Percentiles rank a stretch among this genome's conserved stretches.
Conservation (phyloP, 2,113 vertebrate species). For the Tonatia bakeri region DNA sequence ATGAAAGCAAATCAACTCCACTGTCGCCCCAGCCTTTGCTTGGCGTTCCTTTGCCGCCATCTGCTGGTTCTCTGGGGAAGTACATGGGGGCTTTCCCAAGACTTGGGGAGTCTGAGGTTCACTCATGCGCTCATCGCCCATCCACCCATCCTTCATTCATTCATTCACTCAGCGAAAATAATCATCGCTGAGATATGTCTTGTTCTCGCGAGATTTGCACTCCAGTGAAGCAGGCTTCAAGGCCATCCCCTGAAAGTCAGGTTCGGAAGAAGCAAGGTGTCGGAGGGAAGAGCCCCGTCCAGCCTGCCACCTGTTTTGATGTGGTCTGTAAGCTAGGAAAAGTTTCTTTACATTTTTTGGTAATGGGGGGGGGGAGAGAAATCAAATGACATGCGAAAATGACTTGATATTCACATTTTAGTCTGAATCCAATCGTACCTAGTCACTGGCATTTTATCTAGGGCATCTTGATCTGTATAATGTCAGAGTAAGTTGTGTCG, state of each 20-base stretch:
- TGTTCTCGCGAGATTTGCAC: background rate
- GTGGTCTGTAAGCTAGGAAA: background rate
- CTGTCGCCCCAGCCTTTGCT: accelerated
- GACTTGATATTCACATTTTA: background rate
- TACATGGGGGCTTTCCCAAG: background rate
- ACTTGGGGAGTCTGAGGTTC: too few species aligned
- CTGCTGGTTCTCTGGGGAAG: conserved; percentile 47
- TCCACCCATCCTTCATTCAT: background rate
- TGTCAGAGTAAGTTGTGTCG: background rate
- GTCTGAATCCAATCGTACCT: background rate
- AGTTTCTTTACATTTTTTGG: background rate
- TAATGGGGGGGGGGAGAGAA: too few species aligned
- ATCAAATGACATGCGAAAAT: background rate
- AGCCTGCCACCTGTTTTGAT: background rate
- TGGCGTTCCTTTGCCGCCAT: conserved; percentile 77
- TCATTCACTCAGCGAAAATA: background rate
- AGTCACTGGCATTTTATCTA: background rate
- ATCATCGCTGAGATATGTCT: background rate
- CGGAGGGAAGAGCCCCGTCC: background rate
- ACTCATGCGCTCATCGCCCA: background rate
- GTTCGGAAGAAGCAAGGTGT: too few species aligned
- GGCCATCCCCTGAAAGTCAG: background rate
- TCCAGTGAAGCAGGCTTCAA: background rate
- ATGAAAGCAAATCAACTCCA: accelerated
- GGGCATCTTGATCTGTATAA: background rate